Percentiles rank a stretch among this genome's conserved stretches.
phyloP scores from a whole-genome alignment of 2,888 invertebrate species.

The Tiliacea citrago region DNA sequence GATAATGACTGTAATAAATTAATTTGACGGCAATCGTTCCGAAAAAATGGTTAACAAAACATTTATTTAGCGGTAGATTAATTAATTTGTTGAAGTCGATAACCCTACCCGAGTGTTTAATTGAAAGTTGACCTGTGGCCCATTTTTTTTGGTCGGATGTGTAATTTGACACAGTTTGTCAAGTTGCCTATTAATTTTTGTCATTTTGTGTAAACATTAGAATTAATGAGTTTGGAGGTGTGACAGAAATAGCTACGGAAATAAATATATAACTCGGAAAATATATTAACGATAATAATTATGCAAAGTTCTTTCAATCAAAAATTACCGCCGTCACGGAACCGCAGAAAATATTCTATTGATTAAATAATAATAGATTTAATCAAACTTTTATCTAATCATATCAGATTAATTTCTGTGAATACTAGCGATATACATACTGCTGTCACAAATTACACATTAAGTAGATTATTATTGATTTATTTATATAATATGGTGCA shows the following conservation, averaged over 20 bases:
- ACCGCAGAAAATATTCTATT: conserved; percentile 10
- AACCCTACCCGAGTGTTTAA: conserved; percentile 56
- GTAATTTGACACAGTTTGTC: conserved; percentile 48
- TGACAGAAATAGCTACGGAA: not conserved
- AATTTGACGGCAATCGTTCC: conserved; percentile 31
- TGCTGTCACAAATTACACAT: conserved; percentile 9
- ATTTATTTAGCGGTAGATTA: conserved; percentile 32
- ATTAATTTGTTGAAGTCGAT: conserved; percentile 53
- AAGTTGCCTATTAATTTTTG: conserved; percentile 24
- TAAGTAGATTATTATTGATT: conserved; percentile 1
- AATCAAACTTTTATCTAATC: conserved; percentile 45
- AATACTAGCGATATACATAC: conserved; percentile 30
- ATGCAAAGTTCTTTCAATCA: not conserved
- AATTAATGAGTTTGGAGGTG: conserved; percentile 24
- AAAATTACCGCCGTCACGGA: not conserved
- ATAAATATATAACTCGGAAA: not conserved
- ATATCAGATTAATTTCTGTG: conserved; percentile 44
- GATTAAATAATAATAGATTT: conserved; percentile 32
- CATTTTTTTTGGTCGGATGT: conserved; percentile 61
- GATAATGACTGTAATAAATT: conserved; percentile 46
- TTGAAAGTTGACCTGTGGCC: conserved; percentile 59
- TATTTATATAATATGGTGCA: not conserved
- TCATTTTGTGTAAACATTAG: conserved; percentile 23
- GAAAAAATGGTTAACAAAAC: conserved; percentile 32
- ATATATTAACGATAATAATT: not conserved